Evolutionary conservation across 2,797 vertebrate species (phyloP).

Genomic region (Sebastes trivittatus): DNA sequence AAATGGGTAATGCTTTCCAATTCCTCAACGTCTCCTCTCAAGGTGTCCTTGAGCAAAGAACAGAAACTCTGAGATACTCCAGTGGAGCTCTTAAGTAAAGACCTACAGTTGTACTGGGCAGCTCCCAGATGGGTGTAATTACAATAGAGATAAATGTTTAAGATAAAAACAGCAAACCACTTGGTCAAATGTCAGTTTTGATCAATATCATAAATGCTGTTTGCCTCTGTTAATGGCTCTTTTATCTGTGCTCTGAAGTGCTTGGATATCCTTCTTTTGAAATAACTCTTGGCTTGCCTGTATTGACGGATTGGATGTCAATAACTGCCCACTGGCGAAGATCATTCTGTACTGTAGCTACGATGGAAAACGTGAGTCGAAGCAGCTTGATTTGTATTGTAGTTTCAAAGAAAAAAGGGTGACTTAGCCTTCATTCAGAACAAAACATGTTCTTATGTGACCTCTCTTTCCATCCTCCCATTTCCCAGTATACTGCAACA

Average conservation of each 20-base stretch:
- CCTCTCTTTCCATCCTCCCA: background rate
- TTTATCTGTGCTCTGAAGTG: conserved; percentile 27
- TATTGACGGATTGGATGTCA: conserved; percentile 37
- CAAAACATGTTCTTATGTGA: background rate
- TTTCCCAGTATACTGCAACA: background rate
- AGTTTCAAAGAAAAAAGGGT: background rate
- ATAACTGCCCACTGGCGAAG: background rate
- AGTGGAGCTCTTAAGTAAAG: background rate
- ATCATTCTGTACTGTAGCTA: background rate
- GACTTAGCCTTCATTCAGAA: background rate
- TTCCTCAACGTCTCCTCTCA: conserved; percentile 30
- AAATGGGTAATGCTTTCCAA: conserved; percentile 25
- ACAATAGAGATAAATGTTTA: background rate
- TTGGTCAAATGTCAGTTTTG: conserved; percentile 10
- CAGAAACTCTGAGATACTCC: conserved; percentile 9
- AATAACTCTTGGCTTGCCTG: background rate
- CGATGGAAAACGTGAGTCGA: background rate
- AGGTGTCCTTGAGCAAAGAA: conserved; percentile 34
- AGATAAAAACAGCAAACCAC: conserved; percentile 21
- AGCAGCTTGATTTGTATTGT: background rate
- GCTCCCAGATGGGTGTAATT: background rate
- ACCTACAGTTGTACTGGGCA: background rate
- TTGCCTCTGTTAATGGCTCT: conserved; percentile 28
- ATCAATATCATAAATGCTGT: conserved; percentile 49
- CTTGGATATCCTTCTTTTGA: conserved; percentile 14